Percentiles rank a stretch among this genome's conserved stretches.
These are phyloP conservation scores for Thymelicus sylvestris DNA, from an alignment of 2,888 invertebrate genomes.

Conservation along the genomic window DNA sequence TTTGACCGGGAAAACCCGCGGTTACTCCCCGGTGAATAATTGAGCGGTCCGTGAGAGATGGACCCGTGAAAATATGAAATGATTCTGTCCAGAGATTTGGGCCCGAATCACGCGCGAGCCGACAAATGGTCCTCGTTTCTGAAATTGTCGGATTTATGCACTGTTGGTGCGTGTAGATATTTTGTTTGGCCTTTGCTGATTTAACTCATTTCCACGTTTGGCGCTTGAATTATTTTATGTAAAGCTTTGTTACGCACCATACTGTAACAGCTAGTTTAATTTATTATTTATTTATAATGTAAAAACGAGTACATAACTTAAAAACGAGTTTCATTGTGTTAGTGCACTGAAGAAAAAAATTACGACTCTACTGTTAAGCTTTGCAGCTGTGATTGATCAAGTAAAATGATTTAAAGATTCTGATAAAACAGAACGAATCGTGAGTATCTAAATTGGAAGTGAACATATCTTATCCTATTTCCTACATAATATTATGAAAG, in stretches of 20 bases:
- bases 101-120: constrained; percentile 50
- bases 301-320: too few relatives aligned
- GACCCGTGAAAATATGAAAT: constrained; percentile 78
- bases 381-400: too few relatives aligned
- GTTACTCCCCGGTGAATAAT: constrained; percentile 70
- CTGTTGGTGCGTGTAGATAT: constrained; percentile 39
- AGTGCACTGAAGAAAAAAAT: too few relatives aligned
- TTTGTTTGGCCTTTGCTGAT: constrained; percentile 40
- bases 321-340: too few relatives aligned
- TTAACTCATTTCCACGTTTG: constrained; percentile 9
- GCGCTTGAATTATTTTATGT: constrained; percentile 13
- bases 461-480: too few relatives aligned
- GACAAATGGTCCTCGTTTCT: constrained; percentile 57
- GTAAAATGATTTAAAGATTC: too few relatives aligned
- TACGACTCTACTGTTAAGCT: too few relatives aligned
- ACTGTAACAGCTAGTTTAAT: too few relatives aligned
- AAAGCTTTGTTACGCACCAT: not conserved
- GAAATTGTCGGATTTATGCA: constrained; percentile 49
- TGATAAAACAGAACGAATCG: too few relatives aligned
- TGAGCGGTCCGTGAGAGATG: constrained; percentile 73
- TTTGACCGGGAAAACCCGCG: constrained; percentile 60
- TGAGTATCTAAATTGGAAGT: too few relatives aligned
- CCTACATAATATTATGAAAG: too few relatives aligned
- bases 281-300: too few relatives aligned
- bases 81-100: constrained; percentile 66